Base-by-base conservation (phyloP, 1,140 invertebrate species). In the Conus ventricosus region DNA sequence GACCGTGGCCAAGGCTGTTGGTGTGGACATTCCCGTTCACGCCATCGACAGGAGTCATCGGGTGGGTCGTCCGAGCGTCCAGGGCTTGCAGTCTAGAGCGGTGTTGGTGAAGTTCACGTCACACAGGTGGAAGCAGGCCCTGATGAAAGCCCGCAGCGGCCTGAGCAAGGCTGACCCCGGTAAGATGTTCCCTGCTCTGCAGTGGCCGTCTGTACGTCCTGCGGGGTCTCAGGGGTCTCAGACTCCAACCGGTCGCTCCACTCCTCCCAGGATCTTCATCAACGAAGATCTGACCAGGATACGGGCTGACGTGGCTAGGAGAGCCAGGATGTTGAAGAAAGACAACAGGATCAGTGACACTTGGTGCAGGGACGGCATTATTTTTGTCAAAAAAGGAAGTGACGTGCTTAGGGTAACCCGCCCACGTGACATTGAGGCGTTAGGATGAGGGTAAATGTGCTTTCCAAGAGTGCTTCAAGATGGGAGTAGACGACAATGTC, bases 211-310 rank as follows among this genome's bases (percentile, higher is more conserved):
- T 51, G 6, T 80, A 5, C 78, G 25, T n/a, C 13, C 67, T 23
- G 15, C 57, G 15, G 57, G 57, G 15, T 60, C 39, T 15, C 7
- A 76, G 23, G 75, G 23, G 67, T 23, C 6, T 13, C 67, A 11
- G 17, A 23, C 6, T 71, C 67, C 67, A 76, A 20, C 3, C 23
- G 15, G 23, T 39, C 11, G 75, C 75, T 23, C 55, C 10, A 57
- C 57, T 17, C 25, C 25, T 11, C 84, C 11, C 25, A 85, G 53
- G 25, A 85, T 85, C 84, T 85, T 55, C 84, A 27, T 85, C 25
- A 85, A 85, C 60, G 84, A 85, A 13, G 84, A 85, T 39, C 57
- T 85, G 39, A 85, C 84, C 10, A 67, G 23, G 23, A 85, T 27
- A 7, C 53, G 84, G 27, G 57, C 84, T 27, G n/a, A 60, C 84